A percentile compares a stretch with the other conserved stretches of the same genome.
Evolutionary conservation across 53 echinoderm and acorn worm genomes (phyloP).

Genomic region (Luidia sarsii): DNA sequence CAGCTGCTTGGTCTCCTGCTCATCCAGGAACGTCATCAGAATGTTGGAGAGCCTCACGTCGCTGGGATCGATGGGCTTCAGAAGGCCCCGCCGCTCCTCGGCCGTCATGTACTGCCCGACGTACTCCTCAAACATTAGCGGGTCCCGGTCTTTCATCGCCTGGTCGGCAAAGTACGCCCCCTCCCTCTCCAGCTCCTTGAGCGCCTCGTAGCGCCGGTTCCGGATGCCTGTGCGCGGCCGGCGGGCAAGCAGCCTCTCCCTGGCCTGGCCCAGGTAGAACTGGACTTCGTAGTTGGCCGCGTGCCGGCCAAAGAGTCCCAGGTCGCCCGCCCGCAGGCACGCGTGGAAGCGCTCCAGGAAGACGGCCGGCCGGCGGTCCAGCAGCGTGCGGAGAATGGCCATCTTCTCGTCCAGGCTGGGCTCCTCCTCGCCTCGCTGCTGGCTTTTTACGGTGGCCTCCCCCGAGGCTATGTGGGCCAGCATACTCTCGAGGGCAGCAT

Average conservation of each 20-base stretch:
- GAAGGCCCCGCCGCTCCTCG: slow-evolving; percentile 64
- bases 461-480: slow-evolving; percentile 74
- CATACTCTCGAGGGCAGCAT: slow-evolving; percentile 58
- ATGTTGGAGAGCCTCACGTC: slow-evolving; percentile 86
- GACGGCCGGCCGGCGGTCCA: slow-evolving; percentile 64
- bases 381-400: slow-evolving; percentile 53
- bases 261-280: slow-evolving; percentile 71
- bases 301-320: slow-evolving; percentile 58
- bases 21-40: slow-evolving; percentile 80
- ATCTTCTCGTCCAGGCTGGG: slow-evolving; percentile 57
- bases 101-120: slow-evolving; percentile 87
- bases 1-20: slow-evolving; percentile 72
- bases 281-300: slow-evolving; percentile 72
- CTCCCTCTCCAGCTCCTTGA: slow-evolving; percentile 81
- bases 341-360: slow-evolving; percentile 77
- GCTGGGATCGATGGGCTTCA: slow-evolving; percentile 56
- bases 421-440: slow-evolving; percentile 79
- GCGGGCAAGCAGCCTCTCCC: slow-evolving; percentile 49
- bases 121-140: slow-evolving; percentile 89
- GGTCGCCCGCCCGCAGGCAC: slow-evolving; percentile 60
- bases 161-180: slow-evolving; percentile 82
- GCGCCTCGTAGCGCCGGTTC: slow-evolving; percentile 88
- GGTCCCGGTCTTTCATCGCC: slow-evolving; percentile 87
- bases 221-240: slow-evolving; percentile 45
- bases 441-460: slow-evolving; percentile 71